These are phyloP conservation scores for Drepanosiphum platanoidis DNA, from an alignment of 2,888 invertebrate species.

Conservation along the genomic window DNA sequence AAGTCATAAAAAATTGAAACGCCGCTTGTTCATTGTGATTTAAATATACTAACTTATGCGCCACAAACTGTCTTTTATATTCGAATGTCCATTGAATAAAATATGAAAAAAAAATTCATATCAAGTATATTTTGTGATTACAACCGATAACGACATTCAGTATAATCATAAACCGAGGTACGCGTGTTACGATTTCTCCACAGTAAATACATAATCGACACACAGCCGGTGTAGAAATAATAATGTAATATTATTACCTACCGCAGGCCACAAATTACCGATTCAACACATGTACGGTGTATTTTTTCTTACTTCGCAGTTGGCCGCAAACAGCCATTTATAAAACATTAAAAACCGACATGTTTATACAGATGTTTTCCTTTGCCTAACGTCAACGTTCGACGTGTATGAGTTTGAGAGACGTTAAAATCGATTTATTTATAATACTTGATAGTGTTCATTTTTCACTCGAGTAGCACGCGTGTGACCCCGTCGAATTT, in stretches of 20 bases:
- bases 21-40: neutral
- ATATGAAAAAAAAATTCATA: neutral
- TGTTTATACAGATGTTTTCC: slow-evolving; percentile 28
- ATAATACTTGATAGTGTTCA: neutral
- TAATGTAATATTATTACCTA: neutral
- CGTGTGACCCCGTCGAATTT: neutral
- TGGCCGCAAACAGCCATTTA: neutral
- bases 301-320: neutral
- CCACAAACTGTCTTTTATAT: neutral
- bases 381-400: neutral
- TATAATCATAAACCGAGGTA: neutral
- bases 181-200: neutral
- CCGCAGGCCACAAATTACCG: neutral
- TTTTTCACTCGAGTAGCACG: neutral
- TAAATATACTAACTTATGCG: neutral
- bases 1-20: neutral
- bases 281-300: neutral
- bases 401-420: neutral
- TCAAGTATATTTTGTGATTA: neutral
- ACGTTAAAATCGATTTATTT: neutral
- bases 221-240: neutral
- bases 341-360: neutral
- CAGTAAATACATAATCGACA: neutral
- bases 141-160: neutral
- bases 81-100: neutral